Evolutionary conservation across 2,888 invertebrate species (phyloP).

Genomic region (Escarpia spicata): DNA sequence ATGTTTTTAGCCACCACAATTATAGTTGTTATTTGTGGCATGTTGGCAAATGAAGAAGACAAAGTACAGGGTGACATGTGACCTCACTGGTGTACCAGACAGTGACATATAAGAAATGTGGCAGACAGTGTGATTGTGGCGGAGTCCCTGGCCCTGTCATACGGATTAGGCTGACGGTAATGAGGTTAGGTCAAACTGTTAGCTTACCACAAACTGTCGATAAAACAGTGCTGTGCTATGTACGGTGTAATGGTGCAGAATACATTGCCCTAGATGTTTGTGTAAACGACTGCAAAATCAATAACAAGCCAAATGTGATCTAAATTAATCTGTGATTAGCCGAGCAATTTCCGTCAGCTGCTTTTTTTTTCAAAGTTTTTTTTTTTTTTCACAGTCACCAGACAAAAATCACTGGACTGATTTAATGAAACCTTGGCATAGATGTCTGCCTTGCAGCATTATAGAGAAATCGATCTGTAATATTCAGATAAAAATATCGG

Average conservation of each 20-base stretch:
- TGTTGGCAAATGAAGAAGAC: background rate
- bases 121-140: background rate
- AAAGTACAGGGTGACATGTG: background rate
- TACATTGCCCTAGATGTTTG: background rate
- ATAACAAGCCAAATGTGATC: slow-evolving; percentile 8
- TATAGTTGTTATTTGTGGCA: background rate
- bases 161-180: background rate
- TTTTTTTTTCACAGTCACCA: background rate
- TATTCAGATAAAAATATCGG: background rate
- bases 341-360: background rate
- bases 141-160: background rate
- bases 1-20: background rate
- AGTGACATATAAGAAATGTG: background rate
- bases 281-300: background rate
- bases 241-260: background rate
- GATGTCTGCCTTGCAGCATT: background rate
- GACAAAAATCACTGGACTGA: background rate
- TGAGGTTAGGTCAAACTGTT: background rate
- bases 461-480: background rate
- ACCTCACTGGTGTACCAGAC: background rate
- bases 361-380: background rate
- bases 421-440: background rate
- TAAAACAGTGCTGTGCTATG: background rate
- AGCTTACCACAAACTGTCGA: background rate
- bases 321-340: background rate